These are phyloP conservation scores for Beaufortia kweichowensis DNA, from an alignment of 2,113 vertebrate genomes.

Conservation along the genomic window DNA sequence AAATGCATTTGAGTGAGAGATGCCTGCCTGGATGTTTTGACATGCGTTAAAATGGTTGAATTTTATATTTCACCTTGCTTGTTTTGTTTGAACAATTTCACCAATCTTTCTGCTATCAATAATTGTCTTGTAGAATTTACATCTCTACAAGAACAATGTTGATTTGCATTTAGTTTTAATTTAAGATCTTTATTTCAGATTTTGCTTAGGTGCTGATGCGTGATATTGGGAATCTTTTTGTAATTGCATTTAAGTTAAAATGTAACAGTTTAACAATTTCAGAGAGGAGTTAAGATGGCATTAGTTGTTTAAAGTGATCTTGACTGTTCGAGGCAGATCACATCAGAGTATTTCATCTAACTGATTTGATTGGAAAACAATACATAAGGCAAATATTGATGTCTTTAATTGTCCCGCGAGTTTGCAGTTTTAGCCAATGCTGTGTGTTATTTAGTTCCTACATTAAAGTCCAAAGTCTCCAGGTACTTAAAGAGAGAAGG, in stretches of 20 bases:
- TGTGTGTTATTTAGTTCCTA: constrained; percentile 70
- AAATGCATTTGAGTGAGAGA: not conserved
- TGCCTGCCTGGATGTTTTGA: constrained; percentile 8
- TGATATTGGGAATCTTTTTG: not conserved
- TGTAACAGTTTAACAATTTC: not conserved
- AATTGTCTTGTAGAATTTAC: not conserved
- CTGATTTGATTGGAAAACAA: constrained; percentile 11
- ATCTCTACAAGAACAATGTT: not conserved
- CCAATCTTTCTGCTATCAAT: not conserved
- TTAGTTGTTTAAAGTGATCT: constrained; percentile 16
- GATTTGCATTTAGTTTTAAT: constrained; percentile 1
- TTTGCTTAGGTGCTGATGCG: not conserved
- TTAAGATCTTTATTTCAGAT: not conserved
- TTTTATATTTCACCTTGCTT: not conserved
- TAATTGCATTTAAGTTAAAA: no score
- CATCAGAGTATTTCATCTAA: not conserved
- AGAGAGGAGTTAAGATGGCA: not conserved
- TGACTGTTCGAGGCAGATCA: constrained; percentile 4
- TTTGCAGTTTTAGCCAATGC: constrained; percentile 73
- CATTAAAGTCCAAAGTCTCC: constrained; percentile 71
- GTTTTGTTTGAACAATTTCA: not conserved
- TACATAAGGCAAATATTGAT: constrained; percentile 61
- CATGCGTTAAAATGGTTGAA: not conserved
- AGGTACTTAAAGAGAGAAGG: constrained; percentile 73
- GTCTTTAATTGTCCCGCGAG: constrained; percentile 55